phyloP scores from a whole-genome alignment of 1,140 invertebrate species.

The Drosophila novamexicana region DNA sequence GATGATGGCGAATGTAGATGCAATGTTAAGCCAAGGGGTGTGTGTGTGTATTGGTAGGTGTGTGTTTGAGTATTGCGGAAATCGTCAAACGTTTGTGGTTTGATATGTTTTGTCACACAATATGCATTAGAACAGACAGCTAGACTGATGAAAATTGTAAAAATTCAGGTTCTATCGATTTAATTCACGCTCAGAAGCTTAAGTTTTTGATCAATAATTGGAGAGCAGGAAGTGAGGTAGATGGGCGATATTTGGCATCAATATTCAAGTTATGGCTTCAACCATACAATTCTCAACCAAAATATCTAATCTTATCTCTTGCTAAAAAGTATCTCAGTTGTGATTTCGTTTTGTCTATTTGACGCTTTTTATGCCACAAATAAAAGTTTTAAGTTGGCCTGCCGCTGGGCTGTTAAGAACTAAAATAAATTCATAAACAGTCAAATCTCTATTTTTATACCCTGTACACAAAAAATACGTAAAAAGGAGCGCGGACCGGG shows the following conservation, averaged over 20 bases:
- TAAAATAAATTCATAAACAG: conserved; percentile 41
- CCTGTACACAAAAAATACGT: background rate
- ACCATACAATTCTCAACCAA: no score
- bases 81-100: conserved; percentile 29
- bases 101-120: conserved; percentile 14
- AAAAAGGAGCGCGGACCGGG: background rate
- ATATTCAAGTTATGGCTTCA: no score
- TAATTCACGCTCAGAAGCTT: background rate
- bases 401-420: background rate
- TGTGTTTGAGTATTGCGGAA: conserved; percentile 3
- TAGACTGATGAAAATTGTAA: background rate
- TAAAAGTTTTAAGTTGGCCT: conserved; percentile 41
- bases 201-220: no score
- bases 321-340: conserved; percentile 1
- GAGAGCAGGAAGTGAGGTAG: no score
- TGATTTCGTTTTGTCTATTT: conserved; percentile 3
- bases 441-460: background rate
- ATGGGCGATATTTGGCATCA: no score
- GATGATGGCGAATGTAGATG: conserved; percentile 42
- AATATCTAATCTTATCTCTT: background rate
- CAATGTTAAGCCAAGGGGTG: conserved; percentile 14
- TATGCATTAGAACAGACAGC: conserved; percentile 11
- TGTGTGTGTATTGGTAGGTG: conserved; percentile 7
- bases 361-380: conserved; percentile 9
- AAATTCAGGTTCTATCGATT: background rate